Base-by-base conservation (phyloP, 2,797 vertebrate species). In the Sciurus vulgaris region DNA sequence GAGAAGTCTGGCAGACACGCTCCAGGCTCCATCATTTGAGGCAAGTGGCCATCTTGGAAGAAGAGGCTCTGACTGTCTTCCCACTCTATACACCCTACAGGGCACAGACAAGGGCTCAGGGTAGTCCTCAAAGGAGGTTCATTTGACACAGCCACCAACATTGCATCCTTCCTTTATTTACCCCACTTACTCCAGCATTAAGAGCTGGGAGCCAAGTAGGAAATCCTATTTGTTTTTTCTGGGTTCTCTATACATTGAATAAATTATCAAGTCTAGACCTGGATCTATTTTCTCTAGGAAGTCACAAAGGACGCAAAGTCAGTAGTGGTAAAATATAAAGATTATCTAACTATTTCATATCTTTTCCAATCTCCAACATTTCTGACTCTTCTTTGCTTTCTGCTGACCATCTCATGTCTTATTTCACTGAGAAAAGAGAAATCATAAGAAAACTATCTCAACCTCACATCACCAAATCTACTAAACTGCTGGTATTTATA, bases 201-300 rank as follows among this genome's bases (percentile, higher is more conserved):
- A 41, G 65, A 87, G 20, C 49, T 79, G 26, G 33, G 4, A 67
- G 35, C 35, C 41, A 65, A 72, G 28, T 28, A 70, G 4, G 44
- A 69, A 86, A 20, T 56, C 26, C 59, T 49, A 30, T 59, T 20
- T 54, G 30, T 10, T 51, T 47, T 65, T 93, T 41, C 59, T 33
- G 67, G n/a, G 44, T 10, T 85, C 22, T 24, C 22, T 74, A 35
- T 72, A 38, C 90, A 35, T 63, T 54, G 15, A 79, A 38, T 72
- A 88, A 91, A 91, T 88, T 44, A 63, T 28, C 30, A 84, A 93
- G 28, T 81, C 82, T 86, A 92, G 70, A 61, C 59, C 33, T 76
- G 35, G 41, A 54, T 67, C 30, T 91, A 33, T 84, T 86, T 94
- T 76, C 63, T 94, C 73, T 5, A 89, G 26, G 61, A 93, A 90